A percentile compares a stretch with the other conserved stretches of the same genome.
These are phyloP conservation scores for Rhinichthys klamathensis DNA, from an alignment of 2,113 vertebrate species.

Conservation along the genomic window DNA sequence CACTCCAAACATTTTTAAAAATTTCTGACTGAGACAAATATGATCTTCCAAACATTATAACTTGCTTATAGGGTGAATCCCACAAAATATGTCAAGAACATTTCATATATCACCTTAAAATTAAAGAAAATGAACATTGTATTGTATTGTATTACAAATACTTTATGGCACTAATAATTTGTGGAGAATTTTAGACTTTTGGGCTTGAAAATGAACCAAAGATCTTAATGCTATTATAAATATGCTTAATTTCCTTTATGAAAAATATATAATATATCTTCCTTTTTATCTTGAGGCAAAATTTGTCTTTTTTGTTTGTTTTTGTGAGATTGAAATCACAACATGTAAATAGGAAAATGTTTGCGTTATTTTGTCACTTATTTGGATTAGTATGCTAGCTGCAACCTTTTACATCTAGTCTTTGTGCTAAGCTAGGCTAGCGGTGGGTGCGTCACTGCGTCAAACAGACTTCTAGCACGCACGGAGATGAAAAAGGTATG, in stretches of 20 bases:
- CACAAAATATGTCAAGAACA: background rate
- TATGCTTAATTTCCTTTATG: background rate
- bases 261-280: background rate
- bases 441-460: no score
- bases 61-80: background rate
- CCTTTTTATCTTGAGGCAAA: background rate
- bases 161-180: background rate
- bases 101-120: background rate
- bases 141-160: no score
- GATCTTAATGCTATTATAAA: background rate
- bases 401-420: no score
- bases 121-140: background rate
- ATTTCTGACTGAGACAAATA: background rate
- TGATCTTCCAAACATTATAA: background rate
- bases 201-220: background rate
- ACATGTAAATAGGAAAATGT: no score
- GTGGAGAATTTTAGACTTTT: no score
- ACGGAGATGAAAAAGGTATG: no score
- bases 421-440: no score
- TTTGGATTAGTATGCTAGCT: no score
- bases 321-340: background rate
- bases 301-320: background rate
- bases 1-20: conserved; percentile 3
- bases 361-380: no score
- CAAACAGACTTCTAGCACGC: no score